Base-by-base conservation (phyloP, 2,888 invertebrate species). In the Epirrhoe alternata region DNA sequence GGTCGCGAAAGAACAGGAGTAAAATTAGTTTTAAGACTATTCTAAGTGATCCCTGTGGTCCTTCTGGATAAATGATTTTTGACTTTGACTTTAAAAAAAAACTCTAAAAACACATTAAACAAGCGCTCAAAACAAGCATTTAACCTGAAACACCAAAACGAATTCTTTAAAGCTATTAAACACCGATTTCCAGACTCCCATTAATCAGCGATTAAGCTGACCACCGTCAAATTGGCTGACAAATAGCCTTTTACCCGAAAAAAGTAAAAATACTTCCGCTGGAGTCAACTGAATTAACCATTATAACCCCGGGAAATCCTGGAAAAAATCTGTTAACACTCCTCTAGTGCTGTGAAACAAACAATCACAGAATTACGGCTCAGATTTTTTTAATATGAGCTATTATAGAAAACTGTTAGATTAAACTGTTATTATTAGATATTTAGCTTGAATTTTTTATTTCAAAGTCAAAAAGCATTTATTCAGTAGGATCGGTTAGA, bases 311-410 rank as follows among this genome's bases (percentile, higher is more conserved):
- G 77, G 82, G 80, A 80, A 78, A 73, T 79, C 81, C 82, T 81
- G 81, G 73, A 82, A 85, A 87, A 87, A 89, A 88, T 87, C 86
- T 88, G 88, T 86, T 88, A 84, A 81, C 85, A 77, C 70, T 70
- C 84, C 80, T 30, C 35, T 53, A 64, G 61, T 45, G 64, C n/a
- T 64, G 64, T 33, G 49, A 42, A 12, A 42, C 38, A 10, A 12
- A 42, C 38, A 10, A 3, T 12, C 12, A 42, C 24, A 24, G 24
- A 24, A 3, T 24, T 24, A 24, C 24, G 24, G 3, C 24, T 24
- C 24, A 1, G 24, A 3, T 24, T 24, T 24, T 24, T 24, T 24
- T 24, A n/a, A n/a, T n/a, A 24, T 24, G n/a, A n/a, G n/a, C n/a
- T n/a, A n/a, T n/a, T n/a, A n/a, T n/a, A n/a, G n/a, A n/a, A n/a